These are phyloP conservation scores for Mya arenaria DNA, from an alignment of 1,140 invertebrate species.

Conservation along the genomic window DNA sequence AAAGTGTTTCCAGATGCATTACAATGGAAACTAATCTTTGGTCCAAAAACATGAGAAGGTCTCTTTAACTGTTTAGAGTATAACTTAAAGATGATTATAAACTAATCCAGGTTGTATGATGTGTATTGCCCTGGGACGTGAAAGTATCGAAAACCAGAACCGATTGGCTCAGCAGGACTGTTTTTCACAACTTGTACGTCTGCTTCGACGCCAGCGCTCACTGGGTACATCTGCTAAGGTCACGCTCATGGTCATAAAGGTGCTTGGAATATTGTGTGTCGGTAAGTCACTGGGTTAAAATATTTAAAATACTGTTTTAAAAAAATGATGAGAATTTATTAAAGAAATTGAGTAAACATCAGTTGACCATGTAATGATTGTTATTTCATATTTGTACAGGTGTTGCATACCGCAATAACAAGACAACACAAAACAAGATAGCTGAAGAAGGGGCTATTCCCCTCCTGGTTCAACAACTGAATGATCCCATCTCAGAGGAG, in stretches of 20 bases:
- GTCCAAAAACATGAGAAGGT: too few species aligned
- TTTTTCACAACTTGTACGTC: conserved; percentile 77
- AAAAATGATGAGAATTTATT: too few species aligned
- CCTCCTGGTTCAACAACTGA: conserved; percentile 72
- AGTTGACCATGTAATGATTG: too few species aligned
- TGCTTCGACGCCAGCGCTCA: conserved; percentile 74
- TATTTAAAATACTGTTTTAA: too few species aligned
- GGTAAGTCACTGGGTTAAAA: conserved; percentile 69
- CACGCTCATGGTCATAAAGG: conserved; percentile 78
- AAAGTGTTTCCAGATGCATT: too few species aligned
- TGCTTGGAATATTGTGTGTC: conserved; percentile 80
- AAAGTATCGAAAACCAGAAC: conserved; percentile 80
- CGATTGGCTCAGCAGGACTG: conserved; percentile 77
- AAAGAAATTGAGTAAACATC: neutral
- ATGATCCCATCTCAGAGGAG: conserved; percentile 72
- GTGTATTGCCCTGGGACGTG: conserved; percentile 77
- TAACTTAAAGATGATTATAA: neutral
- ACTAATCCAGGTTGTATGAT: conserved; percentile 75
- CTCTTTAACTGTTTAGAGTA: too few species aligned
- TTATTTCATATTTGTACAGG: conserved; percentile 60
- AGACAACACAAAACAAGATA: conserved; percentile 75
- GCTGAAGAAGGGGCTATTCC: conserved; percentile 78
- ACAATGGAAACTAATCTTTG: too few species aligned
- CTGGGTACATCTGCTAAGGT: conserved; percentile 69
- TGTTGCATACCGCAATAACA: conserved; percentile 79